A percentile compares a stretch with the other conserved stretches of the same genome.
Evolutionary conservation across 2,888 invertebrate species (phyloP).

Genomic region (Meandrusa payeni): DNA sequence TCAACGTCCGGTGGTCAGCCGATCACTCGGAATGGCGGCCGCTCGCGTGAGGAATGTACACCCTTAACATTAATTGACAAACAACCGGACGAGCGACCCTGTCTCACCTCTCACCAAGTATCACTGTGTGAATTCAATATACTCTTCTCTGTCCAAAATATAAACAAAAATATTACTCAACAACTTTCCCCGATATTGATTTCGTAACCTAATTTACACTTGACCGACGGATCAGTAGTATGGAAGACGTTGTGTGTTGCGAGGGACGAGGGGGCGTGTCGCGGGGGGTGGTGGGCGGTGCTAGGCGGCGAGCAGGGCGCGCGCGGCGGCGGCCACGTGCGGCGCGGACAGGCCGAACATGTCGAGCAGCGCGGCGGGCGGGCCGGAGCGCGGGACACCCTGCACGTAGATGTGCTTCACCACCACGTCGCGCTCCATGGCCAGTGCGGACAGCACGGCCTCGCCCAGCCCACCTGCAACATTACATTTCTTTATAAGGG

Average conservation of each 20-base stretch:
- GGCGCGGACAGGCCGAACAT: slow-evolving; percentile 93
- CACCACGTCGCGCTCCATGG: slow-evolving; percentile 84
- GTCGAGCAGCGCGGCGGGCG: slow-evolving; percentile 91
- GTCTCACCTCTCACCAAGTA: too few species aligned
- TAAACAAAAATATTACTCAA: too few species aligned
- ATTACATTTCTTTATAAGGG: too few species aligned
- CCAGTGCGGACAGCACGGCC: slow-evolving; percentile 92
- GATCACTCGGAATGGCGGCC: too few species aligned
- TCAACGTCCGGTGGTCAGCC: too few species aligned
- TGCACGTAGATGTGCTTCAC: slow-evolving; percentile 91
- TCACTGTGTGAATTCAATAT: too few species aligned
- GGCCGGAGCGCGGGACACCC: slow-evolving; percentile 95
- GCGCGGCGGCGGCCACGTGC: slow-evolving; percentile 87
- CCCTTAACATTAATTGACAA: too few species aligned
- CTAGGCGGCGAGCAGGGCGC: slow-evolving; percentile 75
- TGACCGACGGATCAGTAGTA: background rate
- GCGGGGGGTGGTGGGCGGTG: background rate
- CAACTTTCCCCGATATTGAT: too few species aligned
- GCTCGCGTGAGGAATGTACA: too few species aligned
- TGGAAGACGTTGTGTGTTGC: background rate
- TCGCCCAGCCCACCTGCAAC: slow-evolving; percentile 94
- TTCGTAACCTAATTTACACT: too few species aligned
- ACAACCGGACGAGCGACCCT: too few species aligned
- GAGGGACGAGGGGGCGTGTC: background rate
- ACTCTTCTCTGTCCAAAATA: too few species aligned